Percentiles rank a stretch among this genome's conserved stretches.
These are phyloP conservation scores for Fistularia tabacaria DNA, from an alignment of 2,797 vertebrate genomes.

Conservation along the genomic window DNA sequence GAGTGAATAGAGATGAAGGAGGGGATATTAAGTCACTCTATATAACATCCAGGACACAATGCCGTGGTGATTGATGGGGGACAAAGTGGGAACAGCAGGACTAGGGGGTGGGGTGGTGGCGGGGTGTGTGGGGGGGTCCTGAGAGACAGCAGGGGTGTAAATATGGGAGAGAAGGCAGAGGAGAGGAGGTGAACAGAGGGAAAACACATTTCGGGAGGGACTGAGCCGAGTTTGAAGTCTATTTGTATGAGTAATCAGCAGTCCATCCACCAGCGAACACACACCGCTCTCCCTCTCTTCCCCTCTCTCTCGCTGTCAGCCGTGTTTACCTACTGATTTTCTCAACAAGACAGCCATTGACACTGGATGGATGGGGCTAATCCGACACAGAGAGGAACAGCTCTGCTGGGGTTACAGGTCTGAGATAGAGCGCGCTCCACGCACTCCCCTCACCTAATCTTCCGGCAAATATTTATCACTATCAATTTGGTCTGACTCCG, in stretches of 20 bases:
- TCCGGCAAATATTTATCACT: slow-evolving; percentile 99
- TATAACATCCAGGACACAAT: slow-evolving; percentile 98
- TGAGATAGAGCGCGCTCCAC: slow-evolving; percentile 84
- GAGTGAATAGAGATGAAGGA: slow-evolving; percentile 98
- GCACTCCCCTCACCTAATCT: slow-evolving; percentile 96
- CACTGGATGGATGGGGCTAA: slow-evolving; percentile 99
- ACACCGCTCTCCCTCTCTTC: slow-evolving; percentile 1
- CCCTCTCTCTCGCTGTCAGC: slow-evolving; percentile 82
- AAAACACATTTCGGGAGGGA: slow-evolving; percentile 82
- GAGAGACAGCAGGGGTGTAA: slow-evolving; percentile 86
- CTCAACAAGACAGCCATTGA: slow-evolving; percentile 99
- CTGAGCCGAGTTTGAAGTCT: slow-evolving; percentile 90
- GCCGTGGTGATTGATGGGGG: slow-evolving; percentile 95
- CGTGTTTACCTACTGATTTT: slow-evolving; percentile 99
- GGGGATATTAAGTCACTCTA: slow-evolving; percentile 98
- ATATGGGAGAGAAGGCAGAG: slow-evolving; percentile 49
- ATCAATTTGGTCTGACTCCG: slow-evolving; percentile 84
- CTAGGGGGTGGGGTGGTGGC: slow-evolving; percentile 14
- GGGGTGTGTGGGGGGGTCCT: slow-evolving; percentile 72
- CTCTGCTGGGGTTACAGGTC: slow-evolving; percentile 93
- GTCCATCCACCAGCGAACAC: slow-evolving; percentile 59
- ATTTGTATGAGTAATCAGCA: slow-evolving; percentile 98
- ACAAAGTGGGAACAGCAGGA: slow-evolving; percentile 99
- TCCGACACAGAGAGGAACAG: slow-evolving; percentile 90
- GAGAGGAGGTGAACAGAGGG: slow-evolving; percentile 52